phyloP scores from a whole-genome alignment of 2,113 vertebrate species.

The Poeciliopsis turrubarensis region DNA sequence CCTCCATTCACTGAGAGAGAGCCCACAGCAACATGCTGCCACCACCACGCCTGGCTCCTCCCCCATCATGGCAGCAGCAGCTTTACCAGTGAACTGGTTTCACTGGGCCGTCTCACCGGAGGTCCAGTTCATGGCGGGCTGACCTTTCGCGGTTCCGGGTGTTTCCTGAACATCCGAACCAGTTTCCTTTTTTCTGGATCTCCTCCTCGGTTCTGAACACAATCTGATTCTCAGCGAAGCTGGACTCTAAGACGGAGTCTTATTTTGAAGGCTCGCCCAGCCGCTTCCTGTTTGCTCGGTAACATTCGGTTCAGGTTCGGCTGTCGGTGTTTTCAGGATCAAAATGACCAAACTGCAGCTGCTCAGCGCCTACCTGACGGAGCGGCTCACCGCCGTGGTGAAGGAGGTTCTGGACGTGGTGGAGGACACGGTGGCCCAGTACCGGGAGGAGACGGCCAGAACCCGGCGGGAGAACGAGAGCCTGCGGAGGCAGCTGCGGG shows the following conservation, averaged over 20 bases:
- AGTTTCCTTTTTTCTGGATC: too few relatives aligned
- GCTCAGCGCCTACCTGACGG: slow-evolving; percentile 75
- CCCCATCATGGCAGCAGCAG: too few relatives aligned
- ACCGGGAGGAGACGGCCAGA: slow-evolving; percentile 78
- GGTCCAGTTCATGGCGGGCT: too few relatives aligned
- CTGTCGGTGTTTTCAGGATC: slow-evolving; percentile 49
- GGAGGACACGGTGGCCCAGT: slow-evolving; percentile 78
- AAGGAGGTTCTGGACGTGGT: slow-evolving; percentile 81
- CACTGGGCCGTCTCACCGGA: too few relatives aligned
- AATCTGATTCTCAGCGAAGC: too few relatives aligned
- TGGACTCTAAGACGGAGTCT: neutral
- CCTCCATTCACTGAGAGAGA: too few relatives aligned
- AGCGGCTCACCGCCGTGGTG: slow-evolving; percentile 76
- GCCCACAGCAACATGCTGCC: too few relatives aligned
- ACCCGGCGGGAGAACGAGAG: slow-evolving; percentile 75
- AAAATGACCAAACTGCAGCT: slow-evolving; percentile 77
- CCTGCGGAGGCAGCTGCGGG: slow-evolving; percentile 78
- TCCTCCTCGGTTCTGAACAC: too few relatives aligned
- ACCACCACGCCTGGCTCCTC: too few relatives aligned
- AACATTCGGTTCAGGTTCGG: slow-evolving; percentile 33
- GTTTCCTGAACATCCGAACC: too few relatives aligned
- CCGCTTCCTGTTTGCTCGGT: slow-evolving; percentile 48
- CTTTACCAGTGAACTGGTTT: too few relatives aligned
- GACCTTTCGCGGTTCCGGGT: too few relatives aligned
- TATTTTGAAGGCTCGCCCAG: slow-evolving; percentile 1